These are phyloP conservation scores for Neoseiulus cucumeris DNA, from an alignment of 1,140 invertebrate genomes.

Conservation along the genomic window DNA sequence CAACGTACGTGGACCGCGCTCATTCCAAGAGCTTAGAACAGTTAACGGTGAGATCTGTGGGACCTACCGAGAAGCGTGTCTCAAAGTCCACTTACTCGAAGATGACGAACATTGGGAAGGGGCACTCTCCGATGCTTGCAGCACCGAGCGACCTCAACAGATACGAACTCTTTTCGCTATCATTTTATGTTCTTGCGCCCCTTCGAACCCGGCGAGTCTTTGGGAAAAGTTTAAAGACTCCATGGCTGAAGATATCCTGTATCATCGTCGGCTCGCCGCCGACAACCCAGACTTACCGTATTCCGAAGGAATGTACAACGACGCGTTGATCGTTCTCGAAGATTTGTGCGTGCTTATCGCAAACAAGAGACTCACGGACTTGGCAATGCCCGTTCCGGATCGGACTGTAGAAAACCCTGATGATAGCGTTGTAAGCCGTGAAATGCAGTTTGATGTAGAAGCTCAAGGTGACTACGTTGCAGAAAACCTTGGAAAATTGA, in stretches of 20 bases:
- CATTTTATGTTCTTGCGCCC: constrained; percentile 18
- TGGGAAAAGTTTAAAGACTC: constrained; percentile 16
- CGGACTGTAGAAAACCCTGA: too few relatives aligned
- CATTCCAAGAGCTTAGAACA: constrained; percentile 15
- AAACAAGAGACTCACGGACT: neutral
- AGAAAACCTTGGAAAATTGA: too few relatives aligned
- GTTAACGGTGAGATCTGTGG: constrained; percentile 19
- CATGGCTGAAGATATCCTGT: constrained; percentile 15
- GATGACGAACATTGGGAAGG: constrained; percentile 25
- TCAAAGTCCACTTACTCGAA: constrained; percentile 25
- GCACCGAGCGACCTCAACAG: constrained; percentile 23
- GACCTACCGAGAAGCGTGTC: constrained; percentile 20
- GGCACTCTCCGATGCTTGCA: constrained; percentile 25
- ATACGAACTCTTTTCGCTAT: constrained; percentile 29
- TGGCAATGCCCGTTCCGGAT: neutral
- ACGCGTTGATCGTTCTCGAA: constrained; percentile 8
- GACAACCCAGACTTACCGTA: constrained; percentile 14
- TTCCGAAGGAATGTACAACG: constrained; percentile 13
- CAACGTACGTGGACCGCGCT: constrained; percentile 18
- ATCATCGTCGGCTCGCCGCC: neutral
- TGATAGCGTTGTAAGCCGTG: too few relatives aligned
- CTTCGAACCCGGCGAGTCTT: constrained; percentile 11
- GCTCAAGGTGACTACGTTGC: too few relatives aligned
- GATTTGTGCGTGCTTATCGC: constrained; percentile 6
- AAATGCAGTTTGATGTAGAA: too few relatives aligned